Base-by-base conservation (phyloP, 2,113 vertebrate genomes). In the Megaleporinus macrocephalus region DNA sequence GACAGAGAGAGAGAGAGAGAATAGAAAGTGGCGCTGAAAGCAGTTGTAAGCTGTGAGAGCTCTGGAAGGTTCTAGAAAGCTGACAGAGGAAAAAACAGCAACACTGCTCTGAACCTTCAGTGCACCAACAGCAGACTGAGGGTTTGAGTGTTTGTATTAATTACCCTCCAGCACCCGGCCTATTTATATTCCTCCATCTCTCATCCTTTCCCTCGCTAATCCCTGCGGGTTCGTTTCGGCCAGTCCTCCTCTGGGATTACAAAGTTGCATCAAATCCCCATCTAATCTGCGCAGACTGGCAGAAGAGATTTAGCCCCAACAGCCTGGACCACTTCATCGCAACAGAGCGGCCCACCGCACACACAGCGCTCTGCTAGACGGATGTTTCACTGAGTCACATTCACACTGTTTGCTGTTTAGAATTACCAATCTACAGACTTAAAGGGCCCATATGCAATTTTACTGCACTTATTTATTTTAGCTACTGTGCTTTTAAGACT, bases 171-270 rank as follows among this genome's bases (percentile, higher is more conserved):
- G 49, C 71, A 74, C 63, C 73, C 33, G 0, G 59, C 69, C 87
- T 27, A 22, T 78, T 62, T 74, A 47, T 65, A 59, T 41, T 27
- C 55, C 85, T 63, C 71, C 65, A 76, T 71, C 78, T 36, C 70
- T 89, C 33, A 85, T 84, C 63, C 44, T 77, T 30, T 85, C 83
- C 83, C 81, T 51, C 62, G 53, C 63, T 84, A 83, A 88, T 84
- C 83, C 70, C 70, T 2, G 44, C 0, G 62, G 81, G n/a, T 66
- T 76, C 65, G 66, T 26, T 71, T 57, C n/a, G 47, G 81, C 72
- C 77, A 71, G 27, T n/a, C 70, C 73, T 47, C 51, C 78, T 86
- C 41, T 11, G 86, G 86, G 89, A 92, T 90, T 89, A 91, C 87
- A 72, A 84, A 82, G 62, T 36, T 63, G 81, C 86, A 86, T 87